phyloP scores from a whole-genome alignment of 2,113 vertebrate species.

The Limnothrissa miodon region DNA sequence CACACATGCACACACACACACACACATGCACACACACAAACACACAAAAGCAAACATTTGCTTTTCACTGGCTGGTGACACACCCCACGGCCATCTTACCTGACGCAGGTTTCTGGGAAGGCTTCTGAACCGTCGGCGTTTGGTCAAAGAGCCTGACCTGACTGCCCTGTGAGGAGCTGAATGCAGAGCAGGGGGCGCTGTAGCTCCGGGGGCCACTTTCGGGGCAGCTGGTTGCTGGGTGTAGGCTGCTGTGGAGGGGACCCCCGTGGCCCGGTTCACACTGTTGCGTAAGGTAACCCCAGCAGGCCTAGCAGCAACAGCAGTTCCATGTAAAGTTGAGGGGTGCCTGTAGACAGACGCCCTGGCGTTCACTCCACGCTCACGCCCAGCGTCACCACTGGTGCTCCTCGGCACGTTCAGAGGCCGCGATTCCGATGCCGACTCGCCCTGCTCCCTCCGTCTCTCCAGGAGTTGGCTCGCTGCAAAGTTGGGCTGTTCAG shows the following conservation, averaged over 20 bases:
- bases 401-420: conserved; percentile 61
- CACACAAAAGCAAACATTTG: background rate
- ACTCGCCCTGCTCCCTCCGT: conserved; percentile 72
- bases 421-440: conserved; percentile 71
- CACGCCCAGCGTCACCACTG: conserved; percentile 56
- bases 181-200: conserved; percentile 69
- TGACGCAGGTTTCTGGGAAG: conserved; percentile 63
- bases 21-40: background rate
- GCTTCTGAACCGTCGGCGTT: conserved; percentile 56
- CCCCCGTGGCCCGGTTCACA: conserved; percentile 31
- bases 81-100: conserved; percentile 64
- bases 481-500: conserved; percentile 74
- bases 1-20: background rate
- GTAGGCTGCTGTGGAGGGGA: conserved; percentile 34
- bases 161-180: conserved; percentile 77
- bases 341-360: conserved; percentile 54
- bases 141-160: conserved; percentile 51
- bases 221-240: conserved; percentile 67
- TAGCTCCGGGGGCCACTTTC: conserved; percentile 53
- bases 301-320: conserved; percentile 71
- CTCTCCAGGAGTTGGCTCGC: conserved; percentile 80
- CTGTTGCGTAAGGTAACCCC: conserved; percentile 55
- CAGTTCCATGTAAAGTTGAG: conserved; percentile 24
- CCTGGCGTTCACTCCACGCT: conserved; percentile 51
- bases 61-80: background rate